Base-by-base conservation (phyloP, 1,140 invertebrate species). In the Campoletis sonorensis region DNA sequence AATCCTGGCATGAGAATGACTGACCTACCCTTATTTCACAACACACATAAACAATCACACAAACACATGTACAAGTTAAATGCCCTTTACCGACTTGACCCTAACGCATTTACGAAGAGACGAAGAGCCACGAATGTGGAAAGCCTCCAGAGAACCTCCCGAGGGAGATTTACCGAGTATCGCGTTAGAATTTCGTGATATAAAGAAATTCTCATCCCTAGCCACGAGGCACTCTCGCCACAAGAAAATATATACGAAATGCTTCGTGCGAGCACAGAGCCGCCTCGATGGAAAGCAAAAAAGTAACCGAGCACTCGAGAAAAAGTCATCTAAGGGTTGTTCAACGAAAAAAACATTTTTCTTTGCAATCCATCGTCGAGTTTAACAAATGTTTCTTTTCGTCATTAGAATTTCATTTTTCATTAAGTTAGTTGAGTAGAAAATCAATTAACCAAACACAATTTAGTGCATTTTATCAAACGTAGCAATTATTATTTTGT, bases 1-100 rank as follows among this genome's bases (percentile, higher is more conserved):
- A 78, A 40, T 68, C 18, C 68, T 40, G 26, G 72, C 23, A 51
- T 58, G 72, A 75, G 58, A 75, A 75, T 75, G 45, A 75, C 72
- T 75, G 72, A 75, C 72, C 72, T 54, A 75, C 45, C 72, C 72
- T 11, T 21, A 21, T 54, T n/a, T 54, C 51, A 21, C 10, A n/a
- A 18, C 13, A 18, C 30, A 33, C 67, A 61, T 8, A 61, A 4
- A 61, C 58, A 67, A 11, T 15, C 27, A 67, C 64, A 30, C 27
- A 30, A 13, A 67, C 64, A 64, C 61, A 64, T 26, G 11, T 26
- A 33, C 10, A 33, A 70, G 67, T 70, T 70, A 70, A 70, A 70
- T 70, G 67, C 67, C 67, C 67, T 70, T 30, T 18, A 27, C 67
- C 13, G 16, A 33, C 2, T 33, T 27, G 23, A 18, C 67, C n/a